Evolutionary conservation across 1,140 invertebrate genomes (phyloP), one percentile per base, ranked within the genome.

Genomic region (Tetragnatha versicolor): DNA sequence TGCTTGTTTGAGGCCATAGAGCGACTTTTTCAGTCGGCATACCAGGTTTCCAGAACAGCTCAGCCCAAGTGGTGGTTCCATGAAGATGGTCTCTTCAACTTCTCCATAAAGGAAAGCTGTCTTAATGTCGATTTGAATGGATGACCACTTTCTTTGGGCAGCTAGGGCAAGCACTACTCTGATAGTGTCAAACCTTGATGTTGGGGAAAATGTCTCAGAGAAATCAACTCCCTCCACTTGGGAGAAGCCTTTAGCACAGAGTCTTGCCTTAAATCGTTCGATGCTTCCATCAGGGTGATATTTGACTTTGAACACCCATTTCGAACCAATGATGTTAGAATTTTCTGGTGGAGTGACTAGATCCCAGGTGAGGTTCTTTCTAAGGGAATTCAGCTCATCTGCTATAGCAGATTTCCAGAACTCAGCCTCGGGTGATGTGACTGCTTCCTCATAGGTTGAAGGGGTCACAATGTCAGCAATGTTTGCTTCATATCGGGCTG

Each of bases 1-100:
- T 22, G 85, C 83, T 80, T 88, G 86, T 79, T 87, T 86, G 9
- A 88, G 69, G 3, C 85, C 85, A 79, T 88, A n/a, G n/a, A n/a
- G n/a, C n/a, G n/a, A n/a, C n/a, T n/a, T n/a, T n/a, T n/a, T n/a
- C n/a, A n/a, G n/a, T 88, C 6, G 88, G 27, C 66, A 69, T 25
- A 69, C 73, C 3, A 83, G 63, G 63, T 81, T 27, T 39, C 83
- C 81, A 14, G 31, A 47, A 51, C 82, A 79, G 33, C 83, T 76
- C 58, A 83, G 86, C 17, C 85, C 85, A 80, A 86, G 82, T 58
- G 87, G 86, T 63, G 84, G 66, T 78, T 81, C 37, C 82, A 88
- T 85, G 65, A 82, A 88, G 1, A 88, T 83, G n/a, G 10, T 76
- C 76, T 63, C 75, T 81, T 20, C 27, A 72, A n/a, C n/a, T n/a